Percentiles rank a stretch among this genome's conserved stretches.
Conservation (phyloP, 2,888 invertebrate species). For the Desoria tigrina region DNA sequence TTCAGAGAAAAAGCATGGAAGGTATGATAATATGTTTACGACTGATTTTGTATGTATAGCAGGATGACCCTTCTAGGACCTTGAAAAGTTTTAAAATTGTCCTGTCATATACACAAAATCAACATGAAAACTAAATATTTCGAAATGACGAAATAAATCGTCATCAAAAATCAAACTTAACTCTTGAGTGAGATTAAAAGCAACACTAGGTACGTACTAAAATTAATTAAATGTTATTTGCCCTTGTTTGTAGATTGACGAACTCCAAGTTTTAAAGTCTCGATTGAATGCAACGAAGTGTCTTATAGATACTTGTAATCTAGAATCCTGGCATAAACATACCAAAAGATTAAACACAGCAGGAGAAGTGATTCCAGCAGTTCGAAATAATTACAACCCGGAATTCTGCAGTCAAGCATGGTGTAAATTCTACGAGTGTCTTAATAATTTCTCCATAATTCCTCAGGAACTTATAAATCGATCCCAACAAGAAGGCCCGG, state of each 20-base stretch:
- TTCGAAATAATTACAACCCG: conserved; percentile 63
- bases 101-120: too few species aligned
- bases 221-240: neutral
- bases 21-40: neutral
- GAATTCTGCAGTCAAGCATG: conserved; percentile 74
- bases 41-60: neutral
- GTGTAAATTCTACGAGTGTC: conserved; percentile 86
- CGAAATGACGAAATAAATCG: too few species aligned
- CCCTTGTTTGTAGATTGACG: conserved; percentile 22
- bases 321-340: conserved; percentile 80
- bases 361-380: conserved; percentile 61
- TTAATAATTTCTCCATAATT: conserved; percentile 66
- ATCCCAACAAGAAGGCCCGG: conserved; percentile 56
- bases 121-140: too few species aligned
- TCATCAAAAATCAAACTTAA: too few species aligned
- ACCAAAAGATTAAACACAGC: conserved; percentile 77
- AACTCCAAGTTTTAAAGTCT: conserved; percentile 59
- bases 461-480: conserved; percentile 59
- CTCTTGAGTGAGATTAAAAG: too few species aligned
- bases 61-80: too few species aligned
- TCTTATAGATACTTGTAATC: conserved; percentile 73
- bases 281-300: conserved; percentile 76
- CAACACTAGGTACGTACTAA: too few species aligned
- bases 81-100: too few species aligned
- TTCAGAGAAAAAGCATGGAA: neutral